Evolutionary conservation across 2,888 invertebrate genomes (phyloP).

Genomic region (Mamestra brassicae): DNA sequence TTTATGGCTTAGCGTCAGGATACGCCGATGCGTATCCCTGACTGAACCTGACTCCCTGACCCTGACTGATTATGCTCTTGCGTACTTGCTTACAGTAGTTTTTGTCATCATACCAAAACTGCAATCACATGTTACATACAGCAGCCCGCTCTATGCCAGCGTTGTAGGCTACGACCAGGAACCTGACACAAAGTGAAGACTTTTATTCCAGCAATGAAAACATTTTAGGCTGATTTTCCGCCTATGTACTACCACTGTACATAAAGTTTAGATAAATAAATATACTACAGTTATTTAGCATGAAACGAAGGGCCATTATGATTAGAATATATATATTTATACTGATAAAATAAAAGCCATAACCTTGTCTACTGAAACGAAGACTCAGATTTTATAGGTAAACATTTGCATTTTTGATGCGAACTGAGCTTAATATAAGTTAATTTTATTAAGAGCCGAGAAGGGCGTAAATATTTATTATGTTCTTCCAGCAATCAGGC

Average conservation of each 20-base stretch:
- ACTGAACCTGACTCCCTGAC: too few species aligned
- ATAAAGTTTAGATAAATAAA: too few species aligned
- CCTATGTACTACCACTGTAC: too few species aligned
- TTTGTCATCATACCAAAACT: neutral
- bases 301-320: neutral
- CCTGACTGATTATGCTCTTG: too few species aligned
- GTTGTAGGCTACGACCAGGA: neutral
- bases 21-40: too few species aligned
- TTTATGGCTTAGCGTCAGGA: too few species aligned
- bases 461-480: slow-evolving; percentile 32
- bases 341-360: slow-evolving; percentile 13
- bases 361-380: slow-evolving; percentile 6
- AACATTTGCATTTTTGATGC: slow-evolving; percentile 24
- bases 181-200: neutral
- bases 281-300: neutral
- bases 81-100: too few species aligned
- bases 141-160: too few species aligned
- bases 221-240: neutral
- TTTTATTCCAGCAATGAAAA: neutral
- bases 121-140: neutral
- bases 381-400: slow-evolving; percentile 24
- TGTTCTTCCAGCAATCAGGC: slow-evolving; percentile 25
- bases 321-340: neutral
- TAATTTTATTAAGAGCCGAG: slow-evolving; percentile 26
- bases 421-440: slow-evolving; percentile 28